Evolutionary conservation across 1,140 invertebrate genomes (phyloP).

Genomic region (Bombus fervidus): DNA sequence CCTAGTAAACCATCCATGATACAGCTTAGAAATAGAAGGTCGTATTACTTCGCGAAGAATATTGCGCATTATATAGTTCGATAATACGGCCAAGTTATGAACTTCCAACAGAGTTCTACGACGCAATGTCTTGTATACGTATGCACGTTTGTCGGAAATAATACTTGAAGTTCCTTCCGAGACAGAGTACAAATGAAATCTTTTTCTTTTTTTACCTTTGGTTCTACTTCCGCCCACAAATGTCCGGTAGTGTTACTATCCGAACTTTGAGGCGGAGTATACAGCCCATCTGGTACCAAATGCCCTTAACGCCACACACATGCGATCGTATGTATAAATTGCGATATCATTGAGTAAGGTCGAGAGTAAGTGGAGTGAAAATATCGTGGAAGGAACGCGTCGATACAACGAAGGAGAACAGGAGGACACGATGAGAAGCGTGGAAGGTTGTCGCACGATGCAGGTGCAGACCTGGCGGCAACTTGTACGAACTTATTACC

Average conservation of each 20-base stretch:
- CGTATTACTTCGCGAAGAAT: background rate
- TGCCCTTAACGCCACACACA: background rate
- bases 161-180: background rate
- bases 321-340: background rate
- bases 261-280: background rate
- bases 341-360: background rate
- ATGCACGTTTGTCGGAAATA: background rate
- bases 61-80: background rate
- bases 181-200: background rate
- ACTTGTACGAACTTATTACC: constrained; percentile 76
- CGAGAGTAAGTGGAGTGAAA: background rate
- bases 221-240: background rate
- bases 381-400: background rate
- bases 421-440: background rate
- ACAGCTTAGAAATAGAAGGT: constrained; percentile 15
- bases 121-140: background rate
- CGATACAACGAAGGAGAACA: constrained; percentile 1
- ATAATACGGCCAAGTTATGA: background rate
- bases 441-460: constrained; percentile 64
- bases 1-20: constrained; percentile 31
- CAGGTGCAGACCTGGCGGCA: constrained; percentile 68
- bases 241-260: too few species aligned
- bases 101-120: background rate
- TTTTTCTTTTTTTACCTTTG: background rate
- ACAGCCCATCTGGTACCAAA: too few species aligned